Conservation (phyloP, 2,888 invertebrate species). For the Dysmachus trigonus region DNA sequence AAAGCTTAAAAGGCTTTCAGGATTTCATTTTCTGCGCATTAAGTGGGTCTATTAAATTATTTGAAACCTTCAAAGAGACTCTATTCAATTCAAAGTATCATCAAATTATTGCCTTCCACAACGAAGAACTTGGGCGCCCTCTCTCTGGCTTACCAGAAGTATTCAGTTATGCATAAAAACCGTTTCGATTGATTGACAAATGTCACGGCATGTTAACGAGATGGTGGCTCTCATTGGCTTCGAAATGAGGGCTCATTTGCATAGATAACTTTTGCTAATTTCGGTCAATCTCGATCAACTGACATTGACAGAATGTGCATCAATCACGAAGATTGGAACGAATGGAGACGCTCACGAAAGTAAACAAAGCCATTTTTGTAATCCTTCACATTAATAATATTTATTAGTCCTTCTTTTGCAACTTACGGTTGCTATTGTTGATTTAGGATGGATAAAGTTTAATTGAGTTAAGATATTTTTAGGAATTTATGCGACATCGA, state of each 20-base stretch:
- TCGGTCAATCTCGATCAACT: background rate
- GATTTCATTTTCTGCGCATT: background rate
- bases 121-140: background rate
- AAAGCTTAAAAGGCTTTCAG: background rate
- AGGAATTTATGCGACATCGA: background rate
- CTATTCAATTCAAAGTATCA: background rate
- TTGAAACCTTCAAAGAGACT: background rate
- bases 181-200: background rate
- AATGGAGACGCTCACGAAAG: background rate
- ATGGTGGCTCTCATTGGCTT: background rate
- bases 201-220: background rate
- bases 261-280: background rate
- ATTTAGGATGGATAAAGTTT: background rate
- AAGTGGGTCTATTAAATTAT: background rate
- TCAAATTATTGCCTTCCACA: background rate
- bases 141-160: background rate
- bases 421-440: background rate
- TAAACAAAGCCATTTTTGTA: background rate
- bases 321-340: background rate
- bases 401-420: background rate
- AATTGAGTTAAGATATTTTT: background rate
- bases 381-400: background rate
- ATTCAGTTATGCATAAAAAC: background rate
- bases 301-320: background rate
- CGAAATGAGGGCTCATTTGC: background rate